These are phyloP conservation scores for Spheniscus mendiculus DNA, from an alignment of 2,113 vertebrate genomes.

Conservation along the genomic window DNA sequence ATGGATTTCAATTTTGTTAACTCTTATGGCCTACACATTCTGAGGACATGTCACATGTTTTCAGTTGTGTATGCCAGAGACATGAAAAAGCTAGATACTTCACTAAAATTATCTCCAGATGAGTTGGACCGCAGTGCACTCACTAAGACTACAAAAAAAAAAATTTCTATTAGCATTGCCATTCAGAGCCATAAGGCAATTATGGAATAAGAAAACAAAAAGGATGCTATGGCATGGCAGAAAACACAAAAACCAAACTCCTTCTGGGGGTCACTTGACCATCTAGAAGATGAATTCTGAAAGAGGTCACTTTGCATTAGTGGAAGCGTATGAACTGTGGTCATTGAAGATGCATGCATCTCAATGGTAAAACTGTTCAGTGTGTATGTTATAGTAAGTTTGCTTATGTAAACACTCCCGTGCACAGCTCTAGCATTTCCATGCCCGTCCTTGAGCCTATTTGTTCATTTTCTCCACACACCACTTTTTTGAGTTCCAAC, in stretches of 20 bases:
- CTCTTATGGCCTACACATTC: slow-evolving; percentile 2
- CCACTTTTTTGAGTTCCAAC: neutral
- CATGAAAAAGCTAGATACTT: neutral
- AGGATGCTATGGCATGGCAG: neutral
- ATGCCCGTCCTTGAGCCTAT: neutral
- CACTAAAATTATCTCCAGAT: neutral
- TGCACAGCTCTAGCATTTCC: neutral
- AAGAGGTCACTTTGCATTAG: neutral
- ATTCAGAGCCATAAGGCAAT: neutral
- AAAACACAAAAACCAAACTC: neutral
- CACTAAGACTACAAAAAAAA: neutral
- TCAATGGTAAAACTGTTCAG: neutral
- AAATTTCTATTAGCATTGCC: neutral
- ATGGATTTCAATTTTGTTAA: slow-evolving; percentile 54
- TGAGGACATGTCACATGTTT: slow-evolving; percentile 9
- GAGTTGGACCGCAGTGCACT: neutral
- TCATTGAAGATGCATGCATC: neutral
- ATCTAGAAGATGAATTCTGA: neutral
- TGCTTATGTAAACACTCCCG: neutral
- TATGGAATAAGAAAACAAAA: slow-evolving; percentile 42
- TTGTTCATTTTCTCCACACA: neutral
- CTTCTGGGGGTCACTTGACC: neutral
- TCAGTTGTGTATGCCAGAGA: slow-evolving; percentile 14
- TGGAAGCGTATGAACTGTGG: neutral
- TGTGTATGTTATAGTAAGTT: neutral